phyloP scores from a whole-genome alignment of 2,888 invertebrate genomes.

The Blastobasis lacticolella region DNA sequence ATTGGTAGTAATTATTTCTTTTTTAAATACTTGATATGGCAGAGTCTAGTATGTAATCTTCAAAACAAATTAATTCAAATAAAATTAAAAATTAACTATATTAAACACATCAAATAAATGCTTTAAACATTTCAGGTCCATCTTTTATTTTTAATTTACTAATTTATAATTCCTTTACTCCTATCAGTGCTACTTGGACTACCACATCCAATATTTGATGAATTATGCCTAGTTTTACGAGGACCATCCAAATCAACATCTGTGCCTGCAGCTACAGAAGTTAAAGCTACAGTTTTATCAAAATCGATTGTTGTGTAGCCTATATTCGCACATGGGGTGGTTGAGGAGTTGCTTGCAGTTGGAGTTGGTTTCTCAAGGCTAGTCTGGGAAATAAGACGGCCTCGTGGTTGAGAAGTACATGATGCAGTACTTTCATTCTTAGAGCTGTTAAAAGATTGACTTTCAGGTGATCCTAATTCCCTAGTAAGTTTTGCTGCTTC shows the following conservation, averaged over 20 bases:
- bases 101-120: too few species aligned
- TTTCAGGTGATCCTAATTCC: conserved; percentile 45
- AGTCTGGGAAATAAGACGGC: conserved; percentile 45
- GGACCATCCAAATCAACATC: conserved; percentile 82
- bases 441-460: conserved; percentile 41
- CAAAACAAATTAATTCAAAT: too few species aligned
- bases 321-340: conserved; percentile 75
- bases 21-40: too few species aligned
- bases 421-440: conserved; percentile 48
- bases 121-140: neutral
- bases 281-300: conserved; percentile 92
- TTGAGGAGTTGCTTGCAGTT: conserved; percentile 28
- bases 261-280: conserved; percentile 82
- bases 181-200: conserved; percentile 50
- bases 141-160: neutral
- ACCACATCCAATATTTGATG: conserved; percentile 75
- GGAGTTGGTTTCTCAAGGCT: conserved; percentile 45
- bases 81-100: too few species aligned
- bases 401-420: conserved; percentile 38
- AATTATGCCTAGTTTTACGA: conserved; percentile 88
- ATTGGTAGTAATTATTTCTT: too few species aligned
- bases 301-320: conserved; percentile 96
- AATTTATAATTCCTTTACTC: conserved; percentile 21
- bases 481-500: conserved; percentile 32
- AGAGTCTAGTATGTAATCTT: too few species aligned